These are phyloP conservation scores for Daphoenositta chrysoptera DNA, from an alignment of 2,113 vertebrate species.

Conservation along the genomic window DNA sequence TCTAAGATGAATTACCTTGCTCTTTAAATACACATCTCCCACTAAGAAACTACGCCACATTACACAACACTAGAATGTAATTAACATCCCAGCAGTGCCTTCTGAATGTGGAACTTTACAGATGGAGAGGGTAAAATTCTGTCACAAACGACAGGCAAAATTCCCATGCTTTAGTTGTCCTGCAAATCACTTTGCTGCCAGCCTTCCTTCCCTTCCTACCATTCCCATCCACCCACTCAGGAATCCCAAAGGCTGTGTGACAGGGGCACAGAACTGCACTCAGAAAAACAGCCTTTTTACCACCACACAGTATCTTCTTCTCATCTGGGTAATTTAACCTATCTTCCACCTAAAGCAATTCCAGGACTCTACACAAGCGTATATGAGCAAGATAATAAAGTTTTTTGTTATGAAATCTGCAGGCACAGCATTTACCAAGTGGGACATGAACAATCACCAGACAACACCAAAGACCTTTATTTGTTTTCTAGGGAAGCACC, in stretches of 20 bases:
- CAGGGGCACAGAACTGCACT: not conserved
- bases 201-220: not conserved
- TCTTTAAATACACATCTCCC: not conserved
- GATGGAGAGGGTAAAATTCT: not conserved
- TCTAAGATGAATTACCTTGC: not conserved
- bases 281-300: not conserved
- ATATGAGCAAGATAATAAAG: not conserved
- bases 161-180: rapidly evolving
- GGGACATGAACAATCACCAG: not conserved
- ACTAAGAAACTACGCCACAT: not conserved
- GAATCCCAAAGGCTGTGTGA: not conserved
- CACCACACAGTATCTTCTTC: not conserved
- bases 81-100: not conserved
- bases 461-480: not conserved
- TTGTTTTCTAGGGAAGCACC: not conserved
- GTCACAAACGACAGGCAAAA: not conserved
- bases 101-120: not conserved
- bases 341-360: not conserved
- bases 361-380: not conserved
- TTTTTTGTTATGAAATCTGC: not conserved
- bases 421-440: not conserved
- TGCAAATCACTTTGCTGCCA: not conserved
- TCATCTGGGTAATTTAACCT: not conserved
- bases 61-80: not conserved
- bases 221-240: not conserved